These are phyloP conservation scores for Allolobophora icterica DNA, from an alignment of 2,888 invertebrate genomes.

Conservation along the genomic window DNA sequence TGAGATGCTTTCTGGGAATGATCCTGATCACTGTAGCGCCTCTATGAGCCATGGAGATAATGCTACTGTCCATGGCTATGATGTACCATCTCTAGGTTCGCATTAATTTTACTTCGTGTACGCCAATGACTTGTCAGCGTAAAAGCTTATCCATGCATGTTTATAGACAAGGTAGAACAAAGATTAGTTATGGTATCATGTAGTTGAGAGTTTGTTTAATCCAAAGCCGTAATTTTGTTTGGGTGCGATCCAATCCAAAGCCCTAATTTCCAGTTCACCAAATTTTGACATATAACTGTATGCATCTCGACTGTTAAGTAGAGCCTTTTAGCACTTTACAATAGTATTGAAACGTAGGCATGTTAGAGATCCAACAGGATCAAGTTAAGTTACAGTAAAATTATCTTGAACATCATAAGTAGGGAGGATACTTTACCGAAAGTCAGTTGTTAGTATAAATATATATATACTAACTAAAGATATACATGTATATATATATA, in stretches of 20 bases:
- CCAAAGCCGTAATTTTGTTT: not conserved
- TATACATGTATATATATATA: too few relatives aligned
- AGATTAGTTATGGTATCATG: not conserved
- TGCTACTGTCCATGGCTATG: constrained; percentile 7
- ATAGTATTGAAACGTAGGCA: not conserved
- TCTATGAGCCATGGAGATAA: not conserved
- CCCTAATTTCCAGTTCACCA: not conserved
- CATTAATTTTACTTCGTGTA: not conserved
- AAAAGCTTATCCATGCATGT: not conserved
- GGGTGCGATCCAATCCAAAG: too few relatives aligned
- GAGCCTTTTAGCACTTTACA: not conserved
- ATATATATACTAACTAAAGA: too few relatives aligned
- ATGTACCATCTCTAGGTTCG: not conserved
- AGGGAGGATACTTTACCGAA: too few relatives aligned
- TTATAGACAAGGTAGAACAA: not conserved
- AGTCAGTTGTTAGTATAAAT: too few relatives aligned
- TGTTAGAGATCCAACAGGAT: not conserved
- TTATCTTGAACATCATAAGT: not conserved
- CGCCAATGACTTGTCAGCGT: not conserved
- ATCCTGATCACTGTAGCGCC: not conserved
- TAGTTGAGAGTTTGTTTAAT: not conserved
- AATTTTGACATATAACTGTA: not conserved
- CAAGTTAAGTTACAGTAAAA: not conserved
- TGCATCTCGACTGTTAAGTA: not conserved
- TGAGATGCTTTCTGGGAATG: not conserved